Base-by-base conservation (phyloP, 1,140 invertebrate species). In the Lethocerus indicus region DNA sequence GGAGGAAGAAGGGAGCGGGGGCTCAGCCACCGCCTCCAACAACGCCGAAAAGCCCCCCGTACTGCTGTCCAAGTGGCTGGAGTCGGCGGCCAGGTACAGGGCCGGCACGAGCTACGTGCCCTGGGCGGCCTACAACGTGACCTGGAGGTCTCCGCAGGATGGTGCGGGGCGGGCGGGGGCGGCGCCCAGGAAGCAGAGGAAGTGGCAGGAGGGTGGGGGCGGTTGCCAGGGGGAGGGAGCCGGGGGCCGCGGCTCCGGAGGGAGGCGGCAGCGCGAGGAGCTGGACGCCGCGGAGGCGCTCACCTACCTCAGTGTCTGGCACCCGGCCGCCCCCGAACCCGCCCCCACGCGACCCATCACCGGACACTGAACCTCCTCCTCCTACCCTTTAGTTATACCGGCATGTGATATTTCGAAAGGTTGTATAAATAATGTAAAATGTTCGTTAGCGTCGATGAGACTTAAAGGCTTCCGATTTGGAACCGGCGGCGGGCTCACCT, bases 121-220 rank as follows among this genome's bases (percentile, higher is more conserved):
- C 59, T 79, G 76, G 75, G 60, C 23, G 16, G 28, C 24, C 68
- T 60, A 48, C 64, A 39, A 71, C 25, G 16, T 47, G 37, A 40
- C 43, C 14, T 52, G 50, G 50, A 29, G 41, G 28, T 43, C 49
- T 18, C 48, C 73, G 32, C 69, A 73, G 53, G 76, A 79, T 57
- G 78, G 80, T 59, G 65, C 80, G 2, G 78, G 79, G 58, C 78
- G 78, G 1, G 78, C 78, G 1, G 76, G 79, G 50, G 76, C 78
- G 0, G n/a, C n/a, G n/a, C n/a, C n/a, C n/a, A n/a, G n/a, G n/a
- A n/a, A n/a, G n/a, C n/a, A n/a, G n/a, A n/a, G 43, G 47, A 27
- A 6, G 18, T 23, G 16, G 25, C 9, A 32, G 18, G 21, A 37
- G 28, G 23, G 27, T 45, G 20, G 7, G 36, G 32, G 3, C 37